Evolutionary conservation across 2,113 vertebrate genomes (phyloP).

Genomic region (Psittacula cyanocephala): DNA sequence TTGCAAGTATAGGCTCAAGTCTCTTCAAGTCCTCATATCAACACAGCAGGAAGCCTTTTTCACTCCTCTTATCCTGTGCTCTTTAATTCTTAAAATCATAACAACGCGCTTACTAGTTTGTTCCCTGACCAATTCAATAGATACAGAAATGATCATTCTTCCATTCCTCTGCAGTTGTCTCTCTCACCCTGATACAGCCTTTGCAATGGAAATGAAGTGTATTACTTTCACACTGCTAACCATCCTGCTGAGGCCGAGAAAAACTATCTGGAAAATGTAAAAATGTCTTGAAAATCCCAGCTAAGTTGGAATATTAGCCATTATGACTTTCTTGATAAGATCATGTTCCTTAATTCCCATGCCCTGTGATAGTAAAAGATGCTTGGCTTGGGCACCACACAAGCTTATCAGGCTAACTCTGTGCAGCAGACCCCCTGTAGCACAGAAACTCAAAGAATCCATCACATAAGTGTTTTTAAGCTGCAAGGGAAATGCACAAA

Average conservation of each 20-base stretch:
- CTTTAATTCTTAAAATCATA: neutral
- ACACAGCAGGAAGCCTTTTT: neutral
- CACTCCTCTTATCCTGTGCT: neutral
- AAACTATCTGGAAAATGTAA: neutral
- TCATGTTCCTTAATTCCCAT: neutral
- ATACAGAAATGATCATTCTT: neutral
- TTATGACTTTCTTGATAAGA: neutral
- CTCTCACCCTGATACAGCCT: neutral
- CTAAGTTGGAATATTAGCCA: neutral
- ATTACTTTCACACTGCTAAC: neutral
- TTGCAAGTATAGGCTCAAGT: neutral
- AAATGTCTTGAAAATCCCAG: neutral
- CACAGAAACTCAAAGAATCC: neutral
- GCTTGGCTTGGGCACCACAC: neutral
- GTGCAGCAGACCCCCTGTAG: neutral
- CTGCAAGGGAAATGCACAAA: neutral
- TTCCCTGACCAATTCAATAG: neutral
- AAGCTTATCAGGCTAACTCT: neutral
- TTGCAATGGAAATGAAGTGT: too few species aligned
- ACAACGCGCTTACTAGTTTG: neutral
- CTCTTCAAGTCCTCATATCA: neutral
- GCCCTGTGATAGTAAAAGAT: neutral
- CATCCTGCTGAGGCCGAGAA: neutral
- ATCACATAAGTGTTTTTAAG: neutral
- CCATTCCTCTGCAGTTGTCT: neutral